Base-by-base conservation (phyloP, 2,113 vertebrate species). In the Sapayoa aenigma region DNA sequence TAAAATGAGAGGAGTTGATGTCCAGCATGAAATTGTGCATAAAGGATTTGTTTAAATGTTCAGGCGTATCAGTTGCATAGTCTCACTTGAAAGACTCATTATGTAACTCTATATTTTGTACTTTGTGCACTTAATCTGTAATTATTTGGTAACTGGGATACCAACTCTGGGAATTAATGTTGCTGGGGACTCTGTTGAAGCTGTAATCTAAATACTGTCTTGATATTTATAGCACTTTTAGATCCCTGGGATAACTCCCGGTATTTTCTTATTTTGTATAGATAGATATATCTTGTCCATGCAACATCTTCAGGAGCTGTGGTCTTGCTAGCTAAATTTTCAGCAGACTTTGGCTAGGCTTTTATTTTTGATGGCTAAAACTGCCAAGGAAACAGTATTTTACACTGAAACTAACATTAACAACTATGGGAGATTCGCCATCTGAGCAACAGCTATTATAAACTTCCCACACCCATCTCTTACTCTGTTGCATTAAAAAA, bases 141-240 rank as follows among this genome's bases (percentile, higher is more conserved):
- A 96, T 95, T 94, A 94, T 84, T 87, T 93, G 73, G 89, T 94
- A 97, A 95, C 69, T 92, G 76, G 89, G 91, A 92, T 97, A 92
- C 62, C 65, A 92, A 2, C 65, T 91, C 65, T 89, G 94, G 91
- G 93, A 96, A 92, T 94, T 94, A 91, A 94, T 87, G 59, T 92
- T 96, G 87, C 91, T 72, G 77, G 82, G 79, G 76, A 72, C 33
- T 91, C 68, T 86, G 39, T 7, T 84, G 55, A 60, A 96, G 31
- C 72, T 92, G 76, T 93, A 94, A 95, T 93, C 85, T 94, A 96
- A 96, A 94, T 86, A 92, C 67, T 31, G 31, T 81, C 68, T 63
- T 81, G 85, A 39, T 96, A 97, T 96, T 94, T 93, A 84, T 93
- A 94, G 93, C 17, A 80, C 25, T 75, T 94, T 59, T 24, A 93